Conservation (phyloP, 2,113 vertebrate genomes). For the Catharus fuscescens region DNA sequence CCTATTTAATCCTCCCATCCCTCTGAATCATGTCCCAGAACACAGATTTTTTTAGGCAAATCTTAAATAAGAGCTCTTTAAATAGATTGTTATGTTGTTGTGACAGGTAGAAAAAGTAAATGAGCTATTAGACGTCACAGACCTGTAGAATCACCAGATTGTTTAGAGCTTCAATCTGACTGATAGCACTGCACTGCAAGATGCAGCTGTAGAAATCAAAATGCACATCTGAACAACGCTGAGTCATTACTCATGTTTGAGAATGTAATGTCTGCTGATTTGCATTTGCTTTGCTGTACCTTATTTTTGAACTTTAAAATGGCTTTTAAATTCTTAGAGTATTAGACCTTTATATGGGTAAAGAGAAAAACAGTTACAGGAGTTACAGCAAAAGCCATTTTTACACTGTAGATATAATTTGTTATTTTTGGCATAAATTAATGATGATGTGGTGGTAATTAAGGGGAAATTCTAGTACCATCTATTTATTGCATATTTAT, state of each 20-base stretch:
- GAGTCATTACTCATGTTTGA: constrained; percentile 39
- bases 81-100: constrained; percentile 12
- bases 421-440: background rate
- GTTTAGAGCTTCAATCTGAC: constrained; percentile 4
- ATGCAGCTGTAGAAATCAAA: constrained; percentile 38
- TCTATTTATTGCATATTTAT: background rate
- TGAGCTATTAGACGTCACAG: background rate
- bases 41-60: background rate
- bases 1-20: background rate
- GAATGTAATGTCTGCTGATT: background rate
- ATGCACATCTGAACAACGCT: constrained; percentile 10
- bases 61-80: constrained; percentile 13
- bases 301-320: constrained; percentile 10
- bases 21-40: background rate
- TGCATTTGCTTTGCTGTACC: constrained; percentile 5
- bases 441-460: background rate
- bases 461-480: background rate
- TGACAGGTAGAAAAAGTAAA: constrained; percentile 2
- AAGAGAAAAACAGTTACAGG: background rate
- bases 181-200: constrained; percentile 3
- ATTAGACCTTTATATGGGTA: background rate
- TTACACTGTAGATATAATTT: background rate
- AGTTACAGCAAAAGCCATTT: background rate
- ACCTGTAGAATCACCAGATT: constrained; percentile 12
- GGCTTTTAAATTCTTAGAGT: background rate